A percentile compares a stretch with the other conserved stretches of the same genome.
phyloP scores from a whole-genome alignment of 2,797 vertebrate genomes.

The Nyctalus aviator region DNA sequence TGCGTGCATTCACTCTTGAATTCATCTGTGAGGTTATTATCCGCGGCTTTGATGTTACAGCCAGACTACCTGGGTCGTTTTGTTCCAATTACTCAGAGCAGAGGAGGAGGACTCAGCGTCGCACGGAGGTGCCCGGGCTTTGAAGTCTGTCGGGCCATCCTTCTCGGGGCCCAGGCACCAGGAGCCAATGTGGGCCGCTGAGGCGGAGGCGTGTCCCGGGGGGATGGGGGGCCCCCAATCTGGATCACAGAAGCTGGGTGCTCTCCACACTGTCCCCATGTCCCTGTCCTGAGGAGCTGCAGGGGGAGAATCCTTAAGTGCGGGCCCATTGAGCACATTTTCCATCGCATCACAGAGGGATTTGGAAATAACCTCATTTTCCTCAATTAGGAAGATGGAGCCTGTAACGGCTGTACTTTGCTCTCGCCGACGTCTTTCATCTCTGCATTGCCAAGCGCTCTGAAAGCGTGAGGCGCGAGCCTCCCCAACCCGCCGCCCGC shows the following conservation, averaged over 20 bases:
- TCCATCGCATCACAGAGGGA: conserved; percentile 71
- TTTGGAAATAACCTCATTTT: conserved; percentile 84
- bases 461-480: conserved; percentile 77
- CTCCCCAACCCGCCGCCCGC: conserved; percentile 49
- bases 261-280: rapidly evolving
- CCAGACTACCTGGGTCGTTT: conserved; percentile 86
- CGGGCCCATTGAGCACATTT: conserved; percentile 62
- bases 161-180: conserved; percentile 55
- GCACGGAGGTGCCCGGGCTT: conserved; percentile 78
- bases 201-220: conserved; percentile 36
- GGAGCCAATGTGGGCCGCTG: conserved; percentile 38
- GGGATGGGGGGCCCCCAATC: background rate
- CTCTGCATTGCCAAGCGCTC: conserved; percentile 78
- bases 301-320: background rate
- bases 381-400: conserved; percentile 84
- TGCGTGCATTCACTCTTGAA: conserved; percentile 80
- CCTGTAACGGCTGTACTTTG: conserved; percentile 79
- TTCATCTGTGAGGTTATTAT: conserved; percentile 83
- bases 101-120: conserved; percentile 83
- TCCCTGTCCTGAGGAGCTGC: background rate
- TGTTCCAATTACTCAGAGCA: conserved; percentile 85
- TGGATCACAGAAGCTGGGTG: background rate
- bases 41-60: conserved; percentile 86
- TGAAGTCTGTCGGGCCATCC: conserved; percentile 82
- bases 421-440: conserved; percentile 80